Evolutionary conservation across 2,113 vertebrate genomes (phyloP), one percentile per base, ranked within the genome.

Genomic region (Girardinichthys multiradiatus): DNA sequence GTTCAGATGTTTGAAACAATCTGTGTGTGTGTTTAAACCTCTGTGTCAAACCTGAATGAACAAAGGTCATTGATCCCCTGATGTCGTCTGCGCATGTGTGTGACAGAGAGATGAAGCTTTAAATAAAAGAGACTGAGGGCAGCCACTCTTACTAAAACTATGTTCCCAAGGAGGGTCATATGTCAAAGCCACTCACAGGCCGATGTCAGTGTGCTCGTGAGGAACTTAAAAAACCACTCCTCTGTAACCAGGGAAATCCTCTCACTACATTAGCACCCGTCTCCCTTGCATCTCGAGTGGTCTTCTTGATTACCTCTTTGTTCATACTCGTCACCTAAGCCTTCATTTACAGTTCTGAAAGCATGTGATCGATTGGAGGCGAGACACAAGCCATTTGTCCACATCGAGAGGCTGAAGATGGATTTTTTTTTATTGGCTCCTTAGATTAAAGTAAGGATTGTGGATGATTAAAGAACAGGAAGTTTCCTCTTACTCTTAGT

Each of bases 341-440:
- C 74, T 85, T 89, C 76, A 72, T 89, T 91, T 88, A 80, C 68
- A 82, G 75, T 83, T 83, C 84, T 92, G 88, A 91, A 80, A 90
- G 88, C 84, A 37, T 82, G 59, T 76, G 85, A 92, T 91, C 85
- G 79, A 92, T 91, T 54, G 42, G 54, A 33, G 65, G 58, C 57
- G 74, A 83, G 70, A 67, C 15, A 61, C 74, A 76, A 57, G 76
- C 74, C 84, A 64, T 79, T 77, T 79, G 76, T 84, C 63, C 8
- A 62, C 48, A 35, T 13, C 1, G 48, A 42, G 51, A 70, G 73
- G 70, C 57, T 63, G 69, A 77, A 62, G 76, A 70, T 35, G 67
- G 65, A 76, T 73, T 74, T 87, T 62, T 81, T 72, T 54, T 51
- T 5, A 78, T 77, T 27, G 74, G 68, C 82, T 82, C 51, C 57